Evolutionary conservation across 2,888 invertebrate genomes (phyloP).

Genomic region (Agapostemon virescens): DNA sequence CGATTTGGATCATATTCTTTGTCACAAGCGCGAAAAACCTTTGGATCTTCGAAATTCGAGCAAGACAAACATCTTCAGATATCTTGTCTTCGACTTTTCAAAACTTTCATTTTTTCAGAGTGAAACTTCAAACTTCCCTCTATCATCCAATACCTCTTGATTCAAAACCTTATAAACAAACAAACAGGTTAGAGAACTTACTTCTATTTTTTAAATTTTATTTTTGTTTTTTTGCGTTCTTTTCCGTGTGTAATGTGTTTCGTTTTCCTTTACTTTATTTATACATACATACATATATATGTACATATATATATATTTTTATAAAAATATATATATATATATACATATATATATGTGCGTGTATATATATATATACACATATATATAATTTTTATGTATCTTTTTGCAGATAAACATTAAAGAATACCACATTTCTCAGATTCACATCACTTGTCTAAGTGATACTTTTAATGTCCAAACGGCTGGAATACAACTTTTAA

Average conservation of each 20-base stretch:
- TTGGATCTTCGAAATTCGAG: slow-evolving; percentile 78
- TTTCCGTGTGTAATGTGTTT: slow-evolving; percentile 49
- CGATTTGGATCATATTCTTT: slow-evolving; percentile 80
- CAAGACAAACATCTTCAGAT: slow-evolving; percentile 78
- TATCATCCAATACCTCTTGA: slow-evolving; percentile 91
- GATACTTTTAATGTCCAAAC: slow-evolving; percentile 57
- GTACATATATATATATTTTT: slow-evolving; percentile 55
- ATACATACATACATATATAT: slow-evolving; percentile 56
- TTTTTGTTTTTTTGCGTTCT: slow-evolving; percentile 62
- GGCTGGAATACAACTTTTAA: slow-evolving; percentile 74
- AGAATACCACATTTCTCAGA: slow-evolving; percentile 69
- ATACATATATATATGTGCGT: slow-evolving; percentile 54
- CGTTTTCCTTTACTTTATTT: slow-evolving; percentile 40
- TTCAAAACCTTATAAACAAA: slow-evolving; percentile 92
- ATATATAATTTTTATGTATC: slow-evolving; percentile 53
- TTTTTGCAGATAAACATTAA: slow-evolving; percentile 68
- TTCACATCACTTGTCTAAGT: slow-evolving; percentile 58
- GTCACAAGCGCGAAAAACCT: slow-evolving; percentile 79
- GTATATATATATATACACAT: slow-evolving; percentile 47
- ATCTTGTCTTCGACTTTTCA: slow-evolving; percentile 79
- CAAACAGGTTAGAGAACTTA: slow-evolving; percentile 83
- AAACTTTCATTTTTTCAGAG: slow-evolving; percentile 79
- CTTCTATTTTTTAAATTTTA: slow-evolving; percentile 71
- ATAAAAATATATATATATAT: slow-evolving; percentile 52
- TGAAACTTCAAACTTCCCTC: slow-evolving; percentile 81